Evolutionary conservation across 2,113 vertebrate genomes (phyloP), one percentile per base, ranked within the genome.

Genomic region (Regulus satrapa): DNA sequence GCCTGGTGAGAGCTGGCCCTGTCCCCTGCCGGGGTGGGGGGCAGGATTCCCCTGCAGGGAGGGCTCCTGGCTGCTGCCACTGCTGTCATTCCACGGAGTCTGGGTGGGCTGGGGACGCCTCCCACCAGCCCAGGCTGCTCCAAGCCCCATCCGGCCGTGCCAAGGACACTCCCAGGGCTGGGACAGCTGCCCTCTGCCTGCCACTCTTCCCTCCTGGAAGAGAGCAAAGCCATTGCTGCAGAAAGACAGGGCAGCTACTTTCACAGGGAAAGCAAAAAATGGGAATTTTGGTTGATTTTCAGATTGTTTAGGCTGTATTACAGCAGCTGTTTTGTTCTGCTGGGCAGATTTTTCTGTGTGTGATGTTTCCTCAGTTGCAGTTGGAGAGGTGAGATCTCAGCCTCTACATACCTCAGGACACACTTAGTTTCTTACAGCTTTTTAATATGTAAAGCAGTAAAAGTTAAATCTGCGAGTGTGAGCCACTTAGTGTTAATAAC

Each of bases 51-150:
- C 7, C n/a, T 10, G 19, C 11, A 52, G 58, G 45, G 77, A 2
- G 5, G 1, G 1, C 51, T 25, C 31, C 36, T 13, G 34, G 8
- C 0, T 77, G 51, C 62, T 94, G 78, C 54, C 16, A 3, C 67
- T 69, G 81, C 68, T 48, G 0, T 2, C 0, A 1, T 23, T 49
- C 32, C 55, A 9, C 16, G 19, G 29, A 23, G n/a, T n/a, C n/a
- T n/a, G n/a, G n/a, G n/a, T n/a, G n/a, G n/a, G n/a, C n/a, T n/a
- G n/a, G n/a, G 40, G 58, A 28, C n/a, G n/a, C 16, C n/a, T 20
- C 0, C 29, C 40, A 34, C 12, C 25, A 2, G 1, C 25, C 19
- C 73, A n/a, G 55, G 15, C 1, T 52, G 54, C 38, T 52, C 54
- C 58, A 15, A 29, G 19, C 38, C 58, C 68, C 0, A 0, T 46